Percentiles rank a stretch among this genome's conserved stretches.
Evolutionary conservation across 2,888 invertebrate species (phyloP).

Genomic region (Noctua fimbriata): DNA sequence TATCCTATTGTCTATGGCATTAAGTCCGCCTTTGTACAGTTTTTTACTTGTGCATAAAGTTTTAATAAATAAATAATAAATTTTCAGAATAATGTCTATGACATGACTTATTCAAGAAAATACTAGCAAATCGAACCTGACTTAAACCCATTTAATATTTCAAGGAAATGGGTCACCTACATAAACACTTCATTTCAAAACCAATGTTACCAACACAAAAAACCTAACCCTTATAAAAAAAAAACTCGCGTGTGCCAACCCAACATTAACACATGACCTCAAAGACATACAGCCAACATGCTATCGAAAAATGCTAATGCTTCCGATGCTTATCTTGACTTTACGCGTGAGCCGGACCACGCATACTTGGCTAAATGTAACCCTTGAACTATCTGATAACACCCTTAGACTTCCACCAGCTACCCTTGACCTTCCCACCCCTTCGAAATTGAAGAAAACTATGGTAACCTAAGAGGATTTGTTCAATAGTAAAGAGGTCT

Average conservation of each 20-base stretch:
- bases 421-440: slow-evolving; percentile 66
- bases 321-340: slow-evolving; percentile 82
- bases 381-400: slow-evolving; percentile 89
- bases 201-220: slow-evolving; percentile 28
- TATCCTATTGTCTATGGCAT: no score
- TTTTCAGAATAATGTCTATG: not conserved
- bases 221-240: slow-evolving; percentile 63
- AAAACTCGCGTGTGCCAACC: slow-evolving; percentile 80
- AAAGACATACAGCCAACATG: slow-evolving; percentile 81
- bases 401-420: slow-evolving; percentile 75
- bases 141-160: not conserved
- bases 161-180: slow-evolving; percentile 26
- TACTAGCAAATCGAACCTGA: not conserved
- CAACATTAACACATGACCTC: slow-evolving; percentile 86
- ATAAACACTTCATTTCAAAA: not conserved
- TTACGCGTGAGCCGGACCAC: slow-evolving; percentile 88
- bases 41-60: no score
- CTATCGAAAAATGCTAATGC: slow-evolving; percentile 88
- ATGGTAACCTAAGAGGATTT: not conserved
- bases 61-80: no score
- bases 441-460: not conserved
- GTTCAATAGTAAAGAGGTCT: slow-evolving; percentile 61
- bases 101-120: not conserved
- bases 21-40: no score
- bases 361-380: slow-evolving; percentile 87